phyloP scores from a whole-genome alignment of 2,888 invertebrate species.

The Eupsilia transversa region DNA sequence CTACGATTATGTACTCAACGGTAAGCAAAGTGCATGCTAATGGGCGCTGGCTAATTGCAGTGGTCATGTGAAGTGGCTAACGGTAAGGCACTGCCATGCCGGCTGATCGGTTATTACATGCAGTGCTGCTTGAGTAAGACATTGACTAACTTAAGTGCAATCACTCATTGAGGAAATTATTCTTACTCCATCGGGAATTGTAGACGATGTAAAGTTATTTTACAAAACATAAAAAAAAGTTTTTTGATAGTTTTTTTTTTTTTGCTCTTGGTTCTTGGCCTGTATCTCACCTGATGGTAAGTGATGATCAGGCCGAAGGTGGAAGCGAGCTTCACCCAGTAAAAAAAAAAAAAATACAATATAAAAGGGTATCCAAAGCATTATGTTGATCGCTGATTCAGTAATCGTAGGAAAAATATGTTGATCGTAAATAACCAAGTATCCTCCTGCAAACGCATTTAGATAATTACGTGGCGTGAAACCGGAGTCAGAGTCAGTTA shows the following conservation, averaged over 20 bases:
- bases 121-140: slow-evolving; percentile 11
- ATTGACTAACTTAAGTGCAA: slow-evolving; percentile 3
- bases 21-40: slow-evolving; percentile 73
- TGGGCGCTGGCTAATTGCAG: slow-evolving; percentile 63
- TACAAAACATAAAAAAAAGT: not conserved
- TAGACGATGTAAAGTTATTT: not conserved
- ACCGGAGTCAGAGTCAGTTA: slow-evolving; percentile 16
- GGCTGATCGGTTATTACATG: slow-evolving; percentile 29
- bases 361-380: not conserved
- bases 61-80: slow-evolving; percentile 61
- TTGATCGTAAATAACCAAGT: not conserved
- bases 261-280: too few relatives aligned
- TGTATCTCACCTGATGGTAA: too few relatives aligned
- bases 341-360: not conserved
- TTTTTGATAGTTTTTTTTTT: too few relatives aligned
- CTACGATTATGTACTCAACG: slow-evolving; percentile 59
- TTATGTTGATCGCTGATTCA: not conserved
- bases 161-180: not conserved
- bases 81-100: slow-evolving; percentile 53
- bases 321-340: too few relatives aligned
- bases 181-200: not conserved
- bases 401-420: not conserved
- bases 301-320: too few relatives aligned
- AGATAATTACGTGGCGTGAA: slow-evolving; percentile 41
- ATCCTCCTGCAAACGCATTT: slow-evolving; percentile 34